A percentile compares a stretch with the other conserved stretches of the same genome.
Evolutionary conservation across 2,113 vertebrate species (phyloP).

Genomic region (Albula goreensis): DNA sequence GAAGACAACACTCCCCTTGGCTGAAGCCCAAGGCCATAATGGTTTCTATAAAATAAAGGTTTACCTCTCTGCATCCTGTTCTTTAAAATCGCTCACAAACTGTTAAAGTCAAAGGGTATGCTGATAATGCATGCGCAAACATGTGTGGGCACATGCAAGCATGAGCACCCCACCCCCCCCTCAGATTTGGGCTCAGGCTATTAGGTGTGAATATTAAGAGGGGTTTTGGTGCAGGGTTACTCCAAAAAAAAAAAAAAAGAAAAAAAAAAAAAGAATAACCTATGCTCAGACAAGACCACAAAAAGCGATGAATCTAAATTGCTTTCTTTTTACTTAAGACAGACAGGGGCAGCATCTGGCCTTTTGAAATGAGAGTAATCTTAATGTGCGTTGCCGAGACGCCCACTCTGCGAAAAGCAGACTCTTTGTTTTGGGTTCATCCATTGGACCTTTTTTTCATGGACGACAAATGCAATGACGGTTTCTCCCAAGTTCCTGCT

Average conservation of each 20-base stretch:
- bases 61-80: background rate
- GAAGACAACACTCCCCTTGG: background rate
- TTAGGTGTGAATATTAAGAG: background rate
- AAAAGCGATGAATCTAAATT: slow-evolving; percentile 15
- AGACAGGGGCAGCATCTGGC: slow-evolving; percentile 30
- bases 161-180: background rate
- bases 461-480: slow-evolving; percentile 28
- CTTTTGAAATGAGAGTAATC: slow-evolving; percentile 26
- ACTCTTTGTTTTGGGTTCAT: slow-evolving; percentile 16
- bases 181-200: background rate
- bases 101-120: too few relatives aligned
- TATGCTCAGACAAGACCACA: background rate
- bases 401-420: background rate
- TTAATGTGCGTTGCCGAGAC: slow-evolving; percentile 25
- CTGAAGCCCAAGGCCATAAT: background rate
- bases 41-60: too few relatives aligned
- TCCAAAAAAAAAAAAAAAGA: slow-evolving; percentile 24
- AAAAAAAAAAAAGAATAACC: slow-evolving; percentile 17
- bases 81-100: background rate
- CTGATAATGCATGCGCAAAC: background rate
- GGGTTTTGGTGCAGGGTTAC: background rate
- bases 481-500: slow-evolving; percentile 22
- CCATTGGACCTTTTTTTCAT: slow-evolving; percentile 8
- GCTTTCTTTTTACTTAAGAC: slow-evolving; percentile 33
- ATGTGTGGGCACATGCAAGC: background rate